Conservation (phyloP, 2,797 vertebrate species). For the Hoplostethus mediterraneus region DNA sequence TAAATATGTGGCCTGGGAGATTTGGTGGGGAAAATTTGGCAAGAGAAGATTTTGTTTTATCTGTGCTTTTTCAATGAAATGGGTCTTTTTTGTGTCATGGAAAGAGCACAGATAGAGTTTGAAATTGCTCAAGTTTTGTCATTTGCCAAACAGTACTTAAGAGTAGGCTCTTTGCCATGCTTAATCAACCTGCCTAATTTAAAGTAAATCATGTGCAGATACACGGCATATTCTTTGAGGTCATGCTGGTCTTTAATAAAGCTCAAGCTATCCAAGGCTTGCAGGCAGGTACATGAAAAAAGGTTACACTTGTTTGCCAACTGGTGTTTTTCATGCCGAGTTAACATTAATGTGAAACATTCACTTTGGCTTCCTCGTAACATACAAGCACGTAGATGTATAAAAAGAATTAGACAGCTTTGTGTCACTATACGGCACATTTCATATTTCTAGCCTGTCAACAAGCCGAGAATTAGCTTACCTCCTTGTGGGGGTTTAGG, state of each 20-base stretch:
- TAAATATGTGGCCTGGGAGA: constrained; percentile 72
- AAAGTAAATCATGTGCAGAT: constrained; percentile 50
- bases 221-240: constrained; percentile 34
- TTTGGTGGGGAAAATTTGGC: constrained; percentile 69
- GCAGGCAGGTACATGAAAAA: constrained; percentile 49
- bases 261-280: constrained; percentile 47
- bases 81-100: constrained; percentile 69
- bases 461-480: constrained; percentile 37
- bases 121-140: constrained; percentile 39
- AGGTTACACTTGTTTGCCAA: constrained; percentile 60
- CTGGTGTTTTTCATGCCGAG: constrained; percentile 52
- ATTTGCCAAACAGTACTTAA: constrained; percentile 68
- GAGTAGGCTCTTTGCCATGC: constrained; percentile 53
- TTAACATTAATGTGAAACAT: constrained; percentile 63
- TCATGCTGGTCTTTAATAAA: constrained; percentile 35
- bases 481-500: constrained; percentile 71
- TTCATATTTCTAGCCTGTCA: constrained; percentile 35
- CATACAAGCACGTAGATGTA: constrained; percentile 44
- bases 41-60: constrained; percentile 56
- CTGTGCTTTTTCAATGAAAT: constrained; percentile 59
- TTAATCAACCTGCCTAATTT: constrained; percentile 66
- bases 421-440: constrained; percentile 25
- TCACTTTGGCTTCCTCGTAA: constrained; percentile 55
- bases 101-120: constrained; percentile 65
- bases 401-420: constrained; percentile 31